phyloP scores from a whole-genome alignment of 2,888 invertebrate species.

The Dolomedes plantarius region DNA sequence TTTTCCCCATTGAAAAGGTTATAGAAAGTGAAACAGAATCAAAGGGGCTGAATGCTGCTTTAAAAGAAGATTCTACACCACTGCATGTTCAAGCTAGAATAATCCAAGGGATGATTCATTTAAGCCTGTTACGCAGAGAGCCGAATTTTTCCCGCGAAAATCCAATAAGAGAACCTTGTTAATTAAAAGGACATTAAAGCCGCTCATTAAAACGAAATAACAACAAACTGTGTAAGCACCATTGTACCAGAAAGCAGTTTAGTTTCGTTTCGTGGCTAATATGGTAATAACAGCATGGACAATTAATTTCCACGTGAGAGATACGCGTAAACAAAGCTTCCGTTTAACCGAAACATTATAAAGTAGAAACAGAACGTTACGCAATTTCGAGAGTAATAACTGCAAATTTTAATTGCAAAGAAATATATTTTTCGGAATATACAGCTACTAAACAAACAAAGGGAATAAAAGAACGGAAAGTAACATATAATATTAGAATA shows the following conservation, averaged over 20 bases:
- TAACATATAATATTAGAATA: no score
- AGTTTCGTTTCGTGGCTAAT: not conserved
- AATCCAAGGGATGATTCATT: not conserved
- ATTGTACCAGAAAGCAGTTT: not conserved
- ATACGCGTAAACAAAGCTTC: no score
- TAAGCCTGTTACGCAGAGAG: not conserved
- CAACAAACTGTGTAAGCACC: not conserved
- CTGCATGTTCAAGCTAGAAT: not conserved
- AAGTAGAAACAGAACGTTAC: no score
- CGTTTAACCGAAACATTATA: no score
- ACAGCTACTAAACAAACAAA: no score
- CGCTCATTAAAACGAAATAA: not conserved
- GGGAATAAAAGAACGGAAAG: no score
- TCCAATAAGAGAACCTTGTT: not conserved
- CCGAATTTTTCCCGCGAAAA: not conserved
- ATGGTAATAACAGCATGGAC: no score
- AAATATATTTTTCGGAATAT: no score
- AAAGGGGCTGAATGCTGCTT: not conserved
- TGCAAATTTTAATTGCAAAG: no score
- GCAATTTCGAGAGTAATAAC: no score
- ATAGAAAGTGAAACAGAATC: not conserved
- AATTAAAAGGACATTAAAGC: not conserved
- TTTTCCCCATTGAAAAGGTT: not conserved
- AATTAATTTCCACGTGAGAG: no score
- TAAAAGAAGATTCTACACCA: not conserved